Evolutionary conservation across 2,797 vertebrate species (phyloP).

Genomic region (Coilia nasus): DNA sequence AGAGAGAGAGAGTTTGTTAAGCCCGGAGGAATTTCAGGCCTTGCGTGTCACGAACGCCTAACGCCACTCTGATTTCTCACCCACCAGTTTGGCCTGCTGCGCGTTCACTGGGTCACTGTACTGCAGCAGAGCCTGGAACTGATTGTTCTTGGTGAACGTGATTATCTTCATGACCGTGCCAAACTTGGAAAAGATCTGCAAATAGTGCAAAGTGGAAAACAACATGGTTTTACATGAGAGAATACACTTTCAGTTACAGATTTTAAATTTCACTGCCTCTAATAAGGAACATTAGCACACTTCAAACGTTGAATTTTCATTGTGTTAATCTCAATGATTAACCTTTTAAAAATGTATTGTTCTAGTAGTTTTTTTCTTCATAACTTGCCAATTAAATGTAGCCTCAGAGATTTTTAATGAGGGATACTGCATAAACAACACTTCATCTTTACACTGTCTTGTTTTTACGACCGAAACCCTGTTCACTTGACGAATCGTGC

Average conservation of each 20-base stretch:
- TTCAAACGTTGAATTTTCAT: not conserved
- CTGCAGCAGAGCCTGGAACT: slow-evolving; percentile 97
- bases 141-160: slow-evolving; percentile 99
- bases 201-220: slow-evolving; percentile 49
- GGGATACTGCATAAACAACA: too few relatives aligned
- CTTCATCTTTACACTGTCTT: too few relatives aligned
- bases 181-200: slow-evolving; percentile 98
- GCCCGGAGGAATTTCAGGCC: slow-evolving; percentile 20
- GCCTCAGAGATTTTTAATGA: too few relatives aligned
- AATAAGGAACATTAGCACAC: not conserved
- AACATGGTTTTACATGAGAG: not conserved
- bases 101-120: slow-evolving; percentile 93
- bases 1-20: not conserved
- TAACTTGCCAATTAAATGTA: too few relatives aligned
- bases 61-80: slow-evolving; percentile 46
- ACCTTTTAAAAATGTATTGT: not conserved
- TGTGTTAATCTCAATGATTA: not conserved
- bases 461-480: too few relatives aligned
- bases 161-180: slow-evolving; percentile 99
- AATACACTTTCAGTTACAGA: not conserved
- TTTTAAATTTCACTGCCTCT: not conserved
- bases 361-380: too few relatives aligned
- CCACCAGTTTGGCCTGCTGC: slow-evolving; percentile 95
- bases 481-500: too few relatives aligned
- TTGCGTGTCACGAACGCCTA: not conserved